These are phyloP conservation scores for Drosophila neotestacea DNA, from an alignment of 2,888 invertebrate genomes.

Conservation along the genomic window DNA sequence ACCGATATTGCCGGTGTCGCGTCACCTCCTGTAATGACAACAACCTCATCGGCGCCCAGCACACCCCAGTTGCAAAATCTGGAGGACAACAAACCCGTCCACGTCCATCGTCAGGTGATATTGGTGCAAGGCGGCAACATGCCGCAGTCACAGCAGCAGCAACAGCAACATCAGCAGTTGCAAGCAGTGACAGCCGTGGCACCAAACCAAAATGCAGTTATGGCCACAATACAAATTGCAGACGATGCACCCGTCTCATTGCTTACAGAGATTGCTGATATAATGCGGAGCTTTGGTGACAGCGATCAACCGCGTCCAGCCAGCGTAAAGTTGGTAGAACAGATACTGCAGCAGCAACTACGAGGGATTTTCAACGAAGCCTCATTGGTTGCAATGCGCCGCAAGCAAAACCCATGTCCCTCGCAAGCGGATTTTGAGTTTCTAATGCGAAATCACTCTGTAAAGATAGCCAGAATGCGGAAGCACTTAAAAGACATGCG, in stretches of 20 bases:
- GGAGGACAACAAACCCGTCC: constrained; percentile 61
- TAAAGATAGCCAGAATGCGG: constrained; percentile 90
- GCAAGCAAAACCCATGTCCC: constrained; percentile 88
- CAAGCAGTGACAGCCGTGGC: constrained; percentile 15
- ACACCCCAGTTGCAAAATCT: constrained; percentile 57
- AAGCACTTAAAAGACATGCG: constrained; percentile 89
- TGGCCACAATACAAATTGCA: constrained; percentile 41
- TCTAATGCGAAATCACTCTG: constrained; percentile 92
- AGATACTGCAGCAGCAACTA: constrained; percentile 93
- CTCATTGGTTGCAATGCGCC: constrained; percentile 88
- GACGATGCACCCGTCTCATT: constrained; percentile 80
- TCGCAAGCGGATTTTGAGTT: constrained; percentile 90
- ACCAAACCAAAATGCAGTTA: constrained; percentile 37
- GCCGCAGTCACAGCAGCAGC: constrained; percentile 52
- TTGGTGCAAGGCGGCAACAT: constrained; percentile 55
- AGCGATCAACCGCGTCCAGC: constrained; percentile 92
- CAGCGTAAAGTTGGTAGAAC: constrained; percentile 93
- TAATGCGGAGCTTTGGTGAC: constrained; percentile 98
- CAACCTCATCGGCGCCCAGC: constrained; percentile 53
- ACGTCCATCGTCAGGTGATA: constrained; percentile 71
- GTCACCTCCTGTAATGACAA: constrained; percentile 53
- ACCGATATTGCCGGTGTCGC: constrained; percentile 39
- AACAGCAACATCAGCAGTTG: constrained; percentile 45
- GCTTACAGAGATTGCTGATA: constrained; percentile 90
- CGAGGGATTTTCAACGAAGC: constrained; percentile 91